Conservation (phyloP, 2,113 vertebrate genomes). For the Megaleporinus macrocephalus region DNA sequence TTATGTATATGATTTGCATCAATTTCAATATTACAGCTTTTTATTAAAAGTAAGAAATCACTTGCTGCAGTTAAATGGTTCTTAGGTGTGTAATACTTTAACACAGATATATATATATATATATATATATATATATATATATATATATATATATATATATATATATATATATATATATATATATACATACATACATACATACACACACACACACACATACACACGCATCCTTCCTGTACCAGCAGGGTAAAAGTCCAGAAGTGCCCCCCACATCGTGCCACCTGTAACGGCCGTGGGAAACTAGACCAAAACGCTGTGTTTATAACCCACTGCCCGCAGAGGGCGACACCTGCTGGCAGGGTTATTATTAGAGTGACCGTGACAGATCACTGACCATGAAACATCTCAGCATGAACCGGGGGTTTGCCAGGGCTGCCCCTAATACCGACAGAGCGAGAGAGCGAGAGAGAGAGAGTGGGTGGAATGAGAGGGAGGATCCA, state of each 20-base stretch:
- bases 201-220: no score
- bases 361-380: conserved; percentile 62
- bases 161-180: no score
- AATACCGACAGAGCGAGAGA: background rate
- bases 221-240: background rate
- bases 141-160: no score
- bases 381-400: conserved; percentile 51
- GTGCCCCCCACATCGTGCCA: background rate
- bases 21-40: no score
- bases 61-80: no score
- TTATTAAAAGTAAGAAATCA: no score
- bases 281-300: background rate
- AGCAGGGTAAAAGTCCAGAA: background rate
- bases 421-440: conserved; percentile 33
- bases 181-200: no score
- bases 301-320: background rate
- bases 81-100: no score
- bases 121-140: no score
- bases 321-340: background rate
- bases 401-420: conserved; percentile 40
- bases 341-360: conserved; percentile 24
- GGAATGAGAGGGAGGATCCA: conserved; percentile 28
- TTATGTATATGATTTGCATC: no score
- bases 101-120: no score
- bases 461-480: background rate